Percentiles rank a stretch among this genome's conserved stretches.
Evolutionary conservation across 2,888 invertebrate genomes (phyloP).

Genomic region (Polyploca ridens): DNA sequence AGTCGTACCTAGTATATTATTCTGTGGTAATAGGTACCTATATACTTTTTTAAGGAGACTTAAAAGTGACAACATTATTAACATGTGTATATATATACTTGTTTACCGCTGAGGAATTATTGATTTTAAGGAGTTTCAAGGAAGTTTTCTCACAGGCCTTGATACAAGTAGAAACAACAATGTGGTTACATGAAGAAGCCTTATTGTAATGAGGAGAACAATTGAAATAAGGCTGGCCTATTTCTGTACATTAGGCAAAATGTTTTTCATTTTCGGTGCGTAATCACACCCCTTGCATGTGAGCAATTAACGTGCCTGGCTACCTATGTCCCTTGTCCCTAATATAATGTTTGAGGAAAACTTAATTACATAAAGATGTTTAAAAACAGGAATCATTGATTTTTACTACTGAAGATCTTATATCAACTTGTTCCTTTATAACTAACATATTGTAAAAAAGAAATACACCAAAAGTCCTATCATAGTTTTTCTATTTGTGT

Average conservation of each 20-base stretch:
- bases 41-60: background rate
- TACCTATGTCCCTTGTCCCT: background rate
- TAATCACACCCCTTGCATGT: constrained; percentile 10
- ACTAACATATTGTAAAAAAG: background rate
- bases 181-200: constrained; percentile 57
- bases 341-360: background rate
- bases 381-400: background rate
- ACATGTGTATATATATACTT: constrained; percentile 30
- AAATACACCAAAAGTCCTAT: background rate
- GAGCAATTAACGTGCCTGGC: background rate
- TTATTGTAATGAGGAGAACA: constrained; percentile 38
- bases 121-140: constrained; percentile 51
- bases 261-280: constrained; percentile 4
- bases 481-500: background rate
- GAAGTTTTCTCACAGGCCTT: constrained; percentile 52
- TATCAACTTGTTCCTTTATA: background rate
- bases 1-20: background rate
- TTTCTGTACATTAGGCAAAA: constrained; percentile 38
- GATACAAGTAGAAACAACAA: constrained; percentile 47
- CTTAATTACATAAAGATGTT: background rate
- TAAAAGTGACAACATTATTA: constrained; percentile 15
- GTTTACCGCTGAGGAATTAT: constrained; percentile 26
- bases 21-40: background rate
- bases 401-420: background rate
- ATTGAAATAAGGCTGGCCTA: constrained; percentile 48